These are phyloP conservation scores for Gambelia wislizenii DNA, from an alignment of 2,797 vertebrate genomes.

Conservation along the genomic window DNA sequence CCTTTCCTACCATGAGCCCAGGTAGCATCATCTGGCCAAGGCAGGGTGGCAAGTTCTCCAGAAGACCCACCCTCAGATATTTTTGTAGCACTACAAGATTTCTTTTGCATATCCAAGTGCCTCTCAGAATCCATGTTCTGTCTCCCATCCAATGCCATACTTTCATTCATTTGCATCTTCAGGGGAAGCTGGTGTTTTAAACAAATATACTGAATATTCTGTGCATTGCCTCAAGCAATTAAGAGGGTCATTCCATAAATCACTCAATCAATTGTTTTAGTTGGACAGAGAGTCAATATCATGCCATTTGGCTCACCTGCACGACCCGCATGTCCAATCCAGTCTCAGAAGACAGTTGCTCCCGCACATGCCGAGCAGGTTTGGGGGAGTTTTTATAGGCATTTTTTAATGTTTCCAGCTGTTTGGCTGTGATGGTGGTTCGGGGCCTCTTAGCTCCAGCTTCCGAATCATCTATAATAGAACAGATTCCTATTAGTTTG, in stretches of 20 bases:
- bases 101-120: neutral
- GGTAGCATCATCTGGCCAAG: neutral
- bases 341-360: constrained; percentile 97
- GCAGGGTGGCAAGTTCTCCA: neutral
- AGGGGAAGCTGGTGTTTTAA: neutral
- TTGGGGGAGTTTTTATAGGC: constrained; percentile 99
- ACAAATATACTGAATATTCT: neutral
- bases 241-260: neutral
- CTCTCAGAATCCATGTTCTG: neutral
- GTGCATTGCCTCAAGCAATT: neutral
- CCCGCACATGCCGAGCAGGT: constrained; percentile 93
- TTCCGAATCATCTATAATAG: constrained; percentile 91
- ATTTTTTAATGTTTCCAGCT: constrained; percentile 96
- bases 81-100: neutral
- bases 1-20: neutral
- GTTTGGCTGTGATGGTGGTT: constrained; percentile 98
- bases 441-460: constrained; percentile 94
- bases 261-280: neutral
- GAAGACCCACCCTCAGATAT: neutral
- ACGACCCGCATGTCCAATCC: constrained; percentile 98
- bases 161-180: neutral
- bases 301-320: constrained; percentile 81
- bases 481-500: constrained; percentile 32
- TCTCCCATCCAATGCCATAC: neutral
- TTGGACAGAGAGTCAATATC: neutral